Percentiles rank a stretch among this genome's conserved stretches.
phyloP scores from a whole-genome alignment of 2,113 vertebrate genomes.

The Galeopterus variegatus region DNA sequence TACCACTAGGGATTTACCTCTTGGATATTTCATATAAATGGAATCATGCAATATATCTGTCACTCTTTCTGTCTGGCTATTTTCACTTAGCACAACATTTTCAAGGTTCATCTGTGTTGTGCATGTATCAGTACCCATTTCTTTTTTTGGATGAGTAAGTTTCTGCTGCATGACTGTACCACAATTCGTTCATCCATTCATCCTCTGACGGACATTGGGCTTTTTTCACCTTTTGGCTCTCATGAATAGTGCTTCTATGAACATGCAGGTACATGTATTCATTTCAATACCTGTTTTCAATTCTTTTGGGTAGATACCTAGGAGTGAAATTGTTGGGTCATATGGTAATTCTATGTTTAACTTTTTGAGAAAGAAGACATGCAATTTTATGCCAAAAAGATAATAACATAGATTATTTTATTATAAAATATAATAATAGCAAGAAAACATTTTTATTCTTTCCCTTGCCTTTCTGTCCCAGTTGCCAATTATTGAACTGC shows the following conservation, averaged over 20 bases:
- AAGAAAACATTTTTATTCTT: not conserved
- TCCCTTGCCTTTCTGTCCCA: not conserved
- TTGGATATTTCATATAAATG: not conserved
- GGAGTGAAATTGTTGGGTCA: not conserved
- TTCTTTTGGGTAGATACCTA: not conserved
- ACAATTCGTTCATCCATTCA: not conserved
- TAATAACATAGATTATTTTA: not conserved
- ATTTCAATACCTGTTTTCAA: conserved; percentile 17
- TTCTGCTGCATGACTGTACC: not conserved
- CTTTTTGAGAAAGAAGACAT: not conserved
- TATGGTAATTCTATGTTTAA: conserved; percentile 7
- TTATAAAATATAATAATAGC: not conserved
- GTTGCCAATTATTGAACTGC: not conserved
- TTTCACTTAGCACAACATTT: not conserved
- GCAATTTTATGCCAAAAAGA: not conserved
- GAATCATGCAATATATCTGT: not conserved
- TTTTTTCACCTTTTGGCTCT: not conserved
- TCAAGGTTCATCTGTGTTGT: not conserved
- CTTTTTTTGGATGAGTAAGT: not conserved
- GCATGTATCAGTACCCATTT: not conserved
- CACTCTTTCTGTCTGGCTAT: not conserved
- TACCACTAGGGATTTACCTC: not conserved
- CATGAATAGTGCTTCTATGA: not conserved
- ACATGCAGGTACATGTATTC: not conserved
- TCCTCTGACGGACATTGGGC: not conserved